Base-by-base conservation (phyloP, 2,888 invertebrate genomes). In the Ornithoptera priamus region DNA sequence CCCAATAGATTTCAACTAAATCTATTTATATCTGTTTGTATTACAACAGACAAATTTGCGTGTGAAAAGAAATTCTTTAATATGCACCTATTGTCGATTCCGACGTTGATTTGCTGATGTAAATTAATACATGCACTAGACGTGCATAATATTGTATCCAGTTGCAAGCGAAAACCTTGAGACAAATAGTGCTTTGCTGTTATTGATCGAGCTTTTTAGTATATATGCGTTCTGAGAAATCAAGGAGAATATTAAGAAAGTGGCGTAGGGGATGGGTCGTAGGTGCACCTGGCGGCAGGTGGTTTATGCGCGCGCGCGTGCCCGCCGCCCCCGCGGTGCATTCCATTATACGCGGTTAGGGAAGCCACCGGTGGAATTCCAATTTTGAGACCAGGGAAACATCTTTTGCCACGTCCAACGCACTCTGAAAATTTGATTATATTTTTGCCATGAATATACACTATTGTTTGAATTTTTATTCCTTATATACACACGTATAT, bases 211-310 rank as follows among this genome's bases (percentile, higher is more conserved):
- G 20, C 46, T 62, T 63, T 53, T 63, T 4, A 18, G 30, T 20
- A 1, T 64, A 57, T 57, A 50, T 42, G 22, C 39, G 4, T 46
- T 20, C 36, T 12, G 36, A 56, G 57, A 64, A 64, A 64, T 57
- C 64, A 22, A 65, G 50, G 50, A 53, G 24, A 46, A 46, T 42
- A 53, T 2, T 18, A 46, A 42, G 42, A 36, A 57, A 12, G 58
- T 18, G 42, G 39, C 8, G 39, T 1, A 46, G n/a, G 6, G 22
- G 22, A 84, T 83, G 79, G 85, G 81, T 72, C 67, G 60, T 70
- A 68, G 64, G 65, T 78, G 10, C 89, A 88, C 87, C 89, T 88
- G 89, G 78, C 88, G 86, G 72, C 87, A 86, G 88, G 85, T 88
- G 76, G 73, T 7, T 57, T 67, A 2, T 50, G 39, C 56, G 67